Base-by-base conservation (phyloP, 2,888 invertebrate genomes). In the Cyaniris semiargus region DNA sequence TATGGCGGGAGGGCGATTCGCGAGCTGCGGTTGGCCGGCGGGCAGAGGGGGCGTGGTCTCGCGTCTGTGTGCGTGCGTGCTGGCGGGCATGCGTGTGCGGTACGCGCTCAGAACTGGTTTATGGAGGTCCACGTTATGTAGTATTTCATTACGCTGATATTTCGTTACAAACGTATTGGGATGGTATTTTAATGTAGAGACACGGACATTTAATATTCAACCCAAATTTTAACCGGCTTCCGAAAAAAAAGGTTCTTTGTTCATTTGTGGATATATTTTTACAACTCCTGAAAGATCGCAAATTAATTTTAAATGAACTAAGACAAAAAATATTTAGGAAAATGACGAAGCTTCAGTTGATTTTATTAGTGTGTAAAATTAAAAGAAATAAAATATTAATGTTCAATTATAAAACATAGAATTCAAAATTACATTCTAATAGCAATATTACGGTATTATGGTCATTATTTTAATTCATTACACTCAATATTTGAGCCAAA, bases 1-100 rank as follows among this genome's bases (percentile, higher is more conserved):
- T 83, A 81, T 83, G 87, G 88, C 87, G 86, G 88, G 87, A 88
- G 91, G 90, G 89, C 85, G 85, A 87, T 83, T 81, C 86, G 85
- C 83, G 85, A 84, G 86, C 85, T 84, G 83, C 84, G 88, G 92
- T 93, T 92, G 91, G 93, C 81, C 83, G 86, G 80, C 80, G 66
- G 15, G 66, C 79, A 81, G 86, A 87, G 86, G 88, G 89, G 88
- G 86, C 90, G 87, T 85, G 86, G 84, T 82, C 81, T 84, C 84
- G 84, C 85, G 84, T 86, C 77, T 76, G 85, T 84, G 87, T 88
- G 85, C 84, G 89, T 89, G 87, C 85, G 86, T 89, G 88, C 87
- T 86, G 83, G 83, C 81, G 83, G 83, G 85, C 85, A 83, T 86
- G 85, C 83, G 84, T 83, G 79, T 79, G 79, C 77, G 76, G 77